Evolutionary conservation across 2,888 invertebrate species (phyloP).

Genomic region (Cheilosia scutellata): DNA sequence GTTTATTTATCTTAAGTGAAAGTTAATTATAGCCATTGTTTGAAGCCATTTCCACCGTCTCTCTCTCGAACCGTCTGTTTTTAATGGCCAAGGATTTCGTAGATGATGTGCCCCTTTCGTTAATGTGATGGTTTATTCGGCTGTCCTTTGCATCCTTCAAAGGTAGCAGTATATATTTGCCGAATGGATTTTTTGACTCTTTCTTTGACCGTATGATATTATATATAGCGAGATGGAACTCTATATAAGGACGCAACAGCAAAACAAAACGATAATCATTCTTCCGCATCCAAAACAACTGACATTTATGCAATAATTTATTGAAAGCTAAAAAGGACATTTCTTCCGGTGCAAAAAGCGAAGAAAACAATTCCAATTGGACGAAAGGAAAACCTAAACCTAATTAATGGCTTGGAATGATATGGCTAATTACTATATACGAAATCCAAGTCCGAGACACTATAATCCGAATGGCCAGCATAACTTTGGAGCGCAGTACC

Average conservation of each 20-base stretch:
- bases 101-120: slow-evolving; percentile 53
- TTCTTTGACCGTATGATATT: slow-evolving; percentile 43
- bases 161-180: slow-evolving; percentile 38
- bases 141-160: slow-evolving; percentile 62
- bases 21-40: slow-evolving; percentile 62
- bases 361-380: slow-evolving; percentile 33
- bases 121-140: slow-evolving; percentile 48
- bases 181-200: slow-evolving; percentile 32
- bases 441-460: slow-evolving; percentile 44
- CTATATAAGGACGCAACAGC: slow-evolving; percentile 24
- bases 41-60: slow-evolving; percentile 10
- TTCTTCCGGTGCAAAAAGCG: neutral
- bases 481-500: neutral
- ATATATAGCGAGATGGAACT: slow-evolving; percentile 39
- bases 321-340: slow-evolving; percentile 30
- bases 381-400: slow-evolving; percentile 47
- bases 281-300: slow-evolving; percentile 32
- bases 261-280: slow-evolving; percentile 54
- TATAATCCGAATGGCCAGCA: slow-evolving; percentile 41
- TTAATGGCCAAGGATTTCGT: slow-evolving; percentile 70
- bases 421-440: slow-evolving; percentile 59
- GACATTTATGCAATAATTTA: slow-evolving; percentile 59
- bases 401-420: slow-evolving; percentile 71
- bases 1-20: slow-evolving; percentile 73
- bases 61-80: slow-evolving; percentile 59